Percentiles rank a stretch among this genome's conserved stretches.
These are phyloP conservation scores for Watsonalla binaria DNA, from an alignment of 2,888 invertebrate species.

Conservation along the genomic window DNA sequence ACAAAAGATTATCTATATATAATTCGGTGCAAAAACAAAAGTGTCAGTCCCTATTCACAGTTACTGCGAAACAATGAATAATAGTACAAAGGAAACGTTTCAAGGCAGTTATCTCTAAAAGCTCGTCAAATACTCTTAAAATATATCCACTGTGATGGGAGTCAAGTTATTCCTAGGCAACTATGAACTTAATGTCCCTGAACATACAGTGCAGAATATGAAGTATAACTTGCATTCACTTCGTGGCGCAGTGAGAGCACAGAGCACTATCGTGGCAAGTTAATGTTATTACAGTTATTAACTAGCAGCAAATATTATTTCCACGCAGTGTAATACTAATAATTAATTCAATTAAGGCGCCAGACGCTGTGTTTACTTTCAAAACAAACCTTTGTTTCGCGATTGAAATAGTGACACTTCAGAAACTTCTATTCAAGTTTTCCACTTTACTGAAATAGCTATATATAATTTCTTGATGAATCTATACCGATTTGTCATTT, in stretches of 20 bases:
- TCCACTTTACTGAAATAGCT: no score
- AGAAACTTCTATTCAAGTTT: no score
- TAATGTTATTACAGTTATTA: constrained; percentile 18
- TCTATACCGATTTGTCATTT: no score
- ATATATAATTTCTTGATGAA: no score
- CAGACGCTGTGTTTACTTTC: no score
- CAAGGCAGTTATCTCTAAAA: constrained; percentile 65
- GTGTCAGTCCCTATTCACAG: constrained; percentile 42
- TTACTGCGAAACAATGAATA: constrained; percentile 57
- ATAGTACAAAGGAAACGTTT: constrained; percentile 66
- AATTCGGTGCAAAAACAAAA: constrained; percentile 43
- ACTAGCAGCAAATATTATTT: constrained; percentile 28
- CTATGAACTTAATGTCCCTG: constrained; percentile 25
- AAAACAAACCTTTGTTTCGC: no score
- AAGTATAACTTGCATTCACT: constrained; percentile 17
- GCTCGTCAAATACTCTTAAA: constrained; percentile 65
- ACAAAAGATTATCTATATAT: constrained; percentile 40
- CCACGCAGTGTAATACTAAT: not conserved
- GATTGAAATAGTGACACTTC: no score
- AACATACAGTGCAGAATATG: constrained; percentile 19
- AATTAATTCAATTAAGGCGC: constrained; percentile 11
- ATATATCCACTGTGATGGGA: constrained; percentile 41
- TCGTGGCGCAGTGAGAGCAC: constrained; percentile 13
- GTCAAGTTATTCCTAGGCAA: constrained; percentile 16
- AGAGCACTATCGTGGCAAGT: constrained; percentile 15